Percentiles rank a stretch among this genome's conserved stretches.
Conservation (phyloP, 1,140 invertebrate genomes). For the Muscidifurax raptorellus region DNA sequence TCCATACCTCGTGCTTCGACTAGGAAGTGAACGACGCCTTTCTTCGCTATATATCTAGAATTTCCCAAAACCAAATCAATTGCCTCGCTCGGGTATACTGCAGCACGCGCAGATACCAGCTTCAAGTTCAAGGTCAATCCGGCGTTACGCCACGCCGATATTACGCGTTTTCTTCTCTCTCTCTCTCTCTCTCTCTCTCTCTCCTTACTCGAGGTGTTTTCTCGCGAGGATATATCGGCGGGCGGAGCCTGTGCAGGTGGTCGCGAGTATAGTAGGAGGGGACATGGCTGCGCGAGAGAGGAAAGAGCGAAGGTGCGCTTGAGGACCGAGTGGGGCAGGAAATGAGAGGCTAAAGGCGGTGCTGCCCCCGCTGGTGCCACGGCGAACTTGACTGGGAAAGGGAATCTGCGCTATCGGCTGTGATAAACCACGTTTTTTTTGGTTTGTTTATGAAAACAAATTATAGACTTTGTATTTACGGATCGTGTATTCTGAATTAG, state of each 20-base stretch:
- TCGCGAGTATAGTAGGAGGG: not conserved
- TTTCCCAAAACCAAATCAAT: not conserved
- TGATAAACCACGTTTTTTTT: not conserved
- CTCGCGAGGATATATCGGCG: not conserved
- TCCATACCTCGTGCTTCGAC: not conserved
- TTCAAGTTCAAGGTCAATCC: constrained; percentile 40
- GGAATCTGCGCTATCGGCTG: not conserved
- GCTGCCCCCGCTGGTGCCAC: not conserved
- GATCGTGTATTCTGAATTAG: no score
- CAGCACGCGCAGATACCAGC: not conserved
- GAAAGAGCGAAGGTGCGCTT: not conserved
- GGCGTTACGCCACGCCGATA: constrained; percentile 2
- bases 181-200: constrained; percentile 26
- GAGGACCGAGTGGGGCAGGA: not conserved
- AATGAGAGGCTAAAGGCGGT: not conserved
- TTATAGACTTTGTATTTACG: not conserved
- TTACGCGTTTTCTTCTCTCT: constrained; percentile 3
- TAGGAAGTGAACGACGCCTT: not conserved
- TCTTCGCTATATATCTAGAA: not conserved
- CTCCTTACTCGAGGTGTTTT: not conserved
- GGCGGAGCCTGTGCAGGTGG: constrained; percentile 4
- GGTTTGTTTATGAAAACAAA: not conserved
- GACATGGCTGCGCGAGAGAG: not conserved
- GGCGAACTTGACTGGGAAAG: not conserved
- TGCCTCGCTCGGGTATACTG: no score